Conservation (phyloP, 2,113 vertebrate species). For the Zingel zingel region DNA sequence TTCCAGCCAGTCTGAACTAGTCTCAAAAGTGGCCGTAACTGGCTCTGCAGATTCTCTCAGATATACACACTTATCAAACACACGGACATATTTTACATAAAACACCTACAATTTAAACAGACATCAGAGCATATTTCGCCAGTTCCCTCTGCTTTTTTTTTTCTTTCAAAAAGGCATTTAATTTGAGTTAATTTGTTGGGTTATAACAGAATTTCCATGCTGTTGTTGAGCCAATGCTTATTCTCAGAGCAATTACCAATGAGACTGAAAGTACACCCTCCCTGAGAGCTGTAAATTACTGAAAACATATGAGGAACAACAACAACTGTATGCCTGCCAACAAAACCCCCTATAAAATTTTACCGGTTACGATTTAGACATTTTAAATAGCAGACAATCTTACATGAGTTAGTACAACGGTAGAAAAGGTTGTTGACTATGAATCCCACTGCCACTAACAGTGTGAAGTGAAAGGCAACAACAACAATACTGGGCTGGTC, state of each 20-base stretch:
- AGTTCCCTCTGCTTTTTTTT: background rate
- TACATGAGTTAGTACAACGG: background rate
- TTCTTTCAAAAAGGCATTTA: background rate
- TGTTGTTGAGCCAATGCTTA: background rate
- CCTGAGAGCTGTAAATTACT: background rate
- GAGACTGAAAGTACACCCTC: background rate
- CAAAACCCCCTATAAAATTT: background rate
- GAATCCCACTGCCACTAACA: background rate
- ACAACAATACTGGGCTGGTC: background rate
- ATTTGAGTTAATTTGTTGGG: background rate
- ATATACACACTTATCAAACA: background rate
- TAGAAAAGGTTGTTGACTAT: background rate
- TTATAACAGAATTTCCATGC: background rate
- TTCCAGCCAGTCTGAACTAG: conserved; percentile 30
- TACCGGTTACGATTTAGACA: background rate
- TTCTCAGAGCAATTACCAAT: too few species aligned
- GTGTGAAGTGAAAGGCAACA: background rate
- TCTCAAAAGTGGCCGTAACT: background rate
- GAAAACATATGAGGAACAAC: background rate
- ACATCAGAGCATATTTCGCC: background rate
- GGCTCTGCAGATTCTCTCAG: background rate
- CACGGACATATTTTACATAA: background rate
- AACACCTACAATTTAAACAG: conserved; percentile 15
- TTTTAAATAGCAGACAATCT: conserved; percentile 22
- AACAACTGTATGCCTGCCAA: background rate